A percentile compares a stretch with the other conserved stretches of the same genome.
These are phyloP conservation scores for Leptinotarsa juncta DNA, from an alignment of 2,888 invertebrate genomes.

Conservation along the genomic window DNA sequence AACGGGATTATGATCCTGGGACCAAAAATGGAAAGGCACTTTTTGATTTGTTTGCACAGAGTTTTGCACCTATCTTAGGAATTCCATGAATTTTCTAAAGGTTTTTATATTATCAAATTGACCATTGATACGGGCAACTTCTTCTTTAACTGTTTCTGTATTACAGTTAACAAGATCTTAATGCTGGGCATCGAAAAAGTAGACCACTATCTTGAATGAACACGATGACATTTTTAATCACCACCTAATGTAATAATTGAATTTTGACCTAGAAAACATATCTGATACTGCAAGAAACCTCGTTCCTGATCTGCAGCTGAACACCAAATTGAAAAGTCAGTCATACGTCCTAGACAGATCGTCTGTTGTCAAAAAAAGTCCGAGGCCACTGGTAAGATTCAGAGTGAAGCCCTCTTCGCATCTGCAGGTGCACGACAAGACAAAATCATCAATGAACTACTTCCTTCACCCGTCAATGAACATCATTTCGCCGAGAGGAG, in stretches of 20 bases:
- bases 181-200: too few relatives aligned
- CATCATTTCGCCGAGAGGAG: not conserved
- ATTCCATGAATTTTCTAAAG: too few relatives aligned
- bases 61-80: too few relatives aligned
- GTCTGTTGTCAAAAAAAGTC: conserved; percentile 12
- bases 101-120: too few relatives aligned
- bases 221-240: not conserved
- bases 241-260: not conserved
- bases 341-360: conserved; percentile 25
- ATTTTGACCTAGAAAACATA: conserved; percentile 16
- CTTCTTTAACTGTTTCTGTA: too few relatives aligned
- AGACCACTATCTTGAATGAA: too few relatives aligned
- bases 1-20: too few relatives aligned
- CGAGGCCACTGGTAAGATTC: not conserved
- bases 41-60: too few relatives aligned
- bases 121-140: too few relatives aligned
- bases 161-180: too few relatives aligned
- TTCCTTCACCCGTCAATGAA: conserved; percentile 26
- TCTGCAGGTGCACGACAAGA: not conserved
- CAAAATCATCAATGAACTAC: conserved; percentile 43
- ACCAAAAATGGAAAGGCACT: too few relatives aligned
- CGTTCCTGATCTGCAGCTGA: not conserved
- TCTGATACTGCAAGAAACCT: not conserved
- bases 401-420: not conserved
- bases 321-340: conserved; percentile 22